These are phyloP conservation scores for Empidonax alnorum DNA, from an alignment of 2,113 vertebrate species.

Conservation along the genomic window DNA sequence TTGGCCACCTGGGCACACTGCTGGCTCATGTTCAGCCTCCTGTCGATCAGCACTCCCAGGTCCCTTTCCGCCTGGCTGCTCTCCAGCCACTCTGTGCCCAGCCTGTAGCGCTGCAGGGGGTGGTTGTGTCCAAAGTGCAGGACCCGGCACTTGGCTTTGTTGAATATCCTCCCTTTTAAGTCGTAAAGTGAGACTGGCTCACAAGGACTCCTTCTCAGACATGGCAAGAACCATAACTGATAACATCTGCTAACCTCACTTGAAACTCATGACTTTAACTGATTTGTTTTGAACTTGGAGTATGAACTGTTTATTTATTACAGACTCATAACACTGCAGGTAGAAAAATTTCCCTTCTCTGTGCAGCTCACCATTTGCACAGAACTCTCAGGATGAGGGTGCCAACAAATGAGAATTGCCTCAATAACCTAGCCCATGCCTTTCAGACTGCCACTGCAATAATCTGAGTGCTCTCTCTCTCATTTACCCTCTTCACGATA, in stretches of 20 bases:
- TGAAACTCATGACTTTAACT: neutral
- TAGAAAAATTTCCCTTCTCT: neutral
- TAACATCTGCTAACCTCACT: neutral
- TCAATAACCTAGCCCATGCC: neutral
- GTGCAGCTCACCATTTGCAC: neutral
- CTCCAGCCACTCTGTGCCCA: too few species aligned
- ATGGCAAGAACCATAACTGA: neutral
- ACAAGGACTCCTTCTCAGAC: neutral
- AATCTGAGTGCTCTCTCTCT: neutral
- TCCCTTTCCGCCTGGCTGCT: too few species aligned
- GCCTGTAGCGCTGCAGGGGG: too few species aligned
- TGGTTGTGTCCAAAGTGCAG: too few species aligned
- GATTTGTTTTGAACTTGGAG: neutral
- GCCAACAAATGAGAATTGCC: neutral
- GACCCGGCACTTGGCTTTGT: too few species aligned
- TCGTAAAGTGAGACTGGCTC: neutral
- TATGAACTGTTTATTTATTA: neutral
- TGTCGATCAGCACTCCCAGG: too few species aligned
- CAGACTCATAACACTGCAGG: accelerated
- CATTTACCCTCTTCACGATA: neutral
- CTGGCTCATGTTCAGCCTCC: too few species aligned
- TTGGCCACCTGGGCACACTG: too few species aligned
- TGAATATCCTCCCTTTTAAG: neutral
- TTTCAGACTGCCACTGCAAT: neutral
- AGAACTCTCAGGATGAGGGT: accelerated